These are phyloP conservation scores for Butorides virescens DNA, from an alignment of 2,113 vertebrate species.

Conservation along the genomic window DNA sequence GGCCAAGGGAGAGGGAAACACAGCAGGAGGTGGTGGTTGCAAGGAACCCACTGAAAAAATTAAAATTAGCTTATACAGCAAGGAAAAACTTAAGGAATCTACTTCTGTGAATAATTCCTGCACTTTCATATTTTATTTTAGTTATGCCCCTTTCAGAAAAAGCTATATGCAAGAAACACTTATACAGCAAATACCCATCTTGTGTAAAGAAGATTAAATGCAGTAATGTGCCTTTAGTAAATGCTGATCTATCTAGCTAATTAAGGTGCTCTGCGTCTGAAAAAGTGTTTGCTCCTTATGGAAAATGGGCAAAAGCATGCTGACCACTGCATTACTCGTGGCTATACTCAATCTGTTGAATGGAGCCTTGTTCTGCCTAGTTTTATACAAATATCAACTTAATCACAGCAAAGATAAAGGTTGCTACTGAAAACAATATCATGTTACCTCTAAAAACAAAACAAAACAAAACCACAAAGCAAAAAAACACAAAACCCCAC, in stretches of 20 bases:
- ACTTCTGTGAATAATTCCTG: not conserved
- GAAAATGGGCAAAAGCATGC: not conserved
- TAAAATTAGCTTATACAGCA: not conserved
- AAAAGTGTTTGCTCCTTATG: not conserved
- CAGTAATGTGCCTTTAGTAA: not conserved
- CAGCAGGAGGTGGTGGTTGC: too few species aligned
- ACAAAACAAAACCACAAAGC: not conserved
- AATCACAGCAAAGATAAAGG: not conserved
- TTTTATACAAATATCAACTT: not conserved
- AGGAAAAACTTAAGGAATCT: not conserved
- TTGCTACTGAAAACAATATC: not conserved
- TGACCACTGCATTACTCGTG: accelerated
- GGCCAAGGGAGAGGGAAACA: not conserved
- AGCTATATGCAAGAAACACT: accelerated
- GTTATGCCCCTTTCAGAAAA: not conserved
- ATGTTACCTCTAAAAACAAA: not conserved
- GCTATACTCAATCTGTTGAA: not conserved
- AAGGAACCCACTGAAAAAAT: not conserved
- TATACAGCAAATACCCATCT: not conserved
- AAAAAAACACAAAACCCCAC: not conserved
- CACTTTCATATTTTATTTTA: not conserved
- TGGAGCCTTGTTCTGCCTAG: not conserved
- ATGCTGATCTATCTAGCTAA: not conserved
- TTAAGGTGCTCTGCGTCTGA: not conserved
- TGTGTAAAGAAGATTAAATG: not conserved